Conservation (phyloP, 2,888 invertebrate genomes). For the Anthrax anthrax region DNA sequence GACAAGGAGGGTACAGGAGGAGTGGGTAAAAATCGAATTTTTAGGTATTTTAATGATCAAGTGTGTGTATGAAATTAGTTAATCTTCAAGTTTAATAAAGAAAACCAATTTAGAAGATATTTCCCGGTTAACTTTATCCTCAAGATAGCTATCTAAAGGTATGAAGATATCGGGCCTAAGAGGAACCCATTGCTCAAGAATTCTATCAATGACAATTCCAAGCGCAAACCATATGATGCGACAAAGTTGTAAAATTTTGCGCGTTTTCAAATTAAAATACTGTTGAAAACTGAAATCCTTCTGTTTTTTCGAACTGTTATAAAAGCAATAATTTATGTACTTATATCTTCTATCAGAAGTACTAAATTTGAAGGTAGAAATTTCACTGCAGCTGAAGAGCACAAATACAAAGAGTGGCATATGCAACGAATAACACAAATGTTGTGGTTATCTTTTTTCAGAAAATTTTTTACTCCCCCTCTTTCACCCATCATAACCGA, state of each 20-base stretch:
- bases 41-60: too few relatives aligned
- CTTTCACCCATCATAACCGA: constrained; percentile 16
- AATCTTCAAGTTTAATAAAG: too few relatives aligned
- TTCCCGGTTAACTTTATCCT: too few relatives aligned
- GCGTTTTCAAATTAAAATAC: not conserved
- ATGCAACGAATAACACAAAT: not conserved
- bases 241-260: not conserved
- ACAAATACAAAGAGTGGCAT: not conserved
- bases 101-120: too few relatives aligned
- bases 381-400: not conserved
- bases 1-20: too few relatives aligned
- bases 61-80: too few relatives aligned
- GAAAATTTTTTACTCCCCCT: constrained; percentile 12
- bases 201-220: not conserved
- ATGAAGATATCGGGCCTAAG: too few relatives aligned
- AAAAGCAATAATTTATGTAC: not conserved
- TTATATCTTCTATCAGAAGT: not conserved
- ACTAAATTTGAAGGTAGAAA: not conserved
- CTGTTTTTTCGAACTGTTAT: not conserved
- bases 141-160: too few relatives aligned
- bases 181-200: not conserved
- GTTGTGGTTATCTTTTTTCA: constrained; percentile 11
- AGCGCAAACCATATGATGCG: not conserved
- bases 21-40: too few relatives aligned
- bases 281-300: not conserved